phyloP scores from a whole-genome alignment of 2,113 vertebrate genomes.

The Amblyopsis rosae region DNA sequence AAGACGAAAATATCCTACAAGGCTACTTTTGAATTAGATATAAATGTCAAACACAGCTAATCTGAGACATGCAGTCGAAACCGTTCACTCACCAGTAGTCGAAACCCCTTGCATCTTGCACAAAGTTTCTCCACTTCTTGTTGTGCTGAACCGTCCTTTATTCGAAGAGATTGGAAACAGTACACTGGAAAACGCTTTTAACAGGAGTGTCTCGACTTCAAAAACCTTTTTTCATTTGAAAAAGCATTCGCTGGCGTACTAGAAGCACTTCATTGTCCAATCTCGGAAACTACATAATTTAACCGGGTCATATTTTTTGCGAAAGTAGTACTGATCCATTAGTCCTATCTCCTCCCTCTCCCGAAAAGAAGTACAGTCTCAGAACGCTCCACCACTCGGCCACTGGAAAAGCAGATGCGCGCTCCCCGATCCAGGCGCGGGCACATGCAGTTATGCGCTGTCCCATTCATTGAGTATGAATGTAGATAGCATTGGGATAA shows the following conservation, averaged over 20 bases:
- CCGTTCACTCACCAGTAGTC: conserved; percentile 61
- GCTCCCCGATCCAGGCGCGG: conserved; percentile 39
- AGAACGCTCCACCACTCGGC: neutral
- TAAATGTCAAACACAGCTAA: neutral
- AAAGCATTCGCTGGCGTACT: conserved; percentile 3
- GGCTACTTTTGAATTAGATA: neutral
- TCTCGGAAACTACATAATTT: conserved; percentile 7
- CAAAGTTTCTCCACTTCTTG: conserved; percentile 43
- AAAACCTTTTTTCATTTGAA: conserved; percentile 31
- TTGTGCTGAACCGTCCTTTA: conserved; percentile 41
- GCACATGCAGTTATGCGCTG: conserved; percentile 18
- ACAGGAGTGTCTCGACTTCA: conserved; percentile 49
- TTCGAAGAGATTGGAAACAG: conserved; percentile 41
- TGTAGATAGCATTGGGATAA: neutral
- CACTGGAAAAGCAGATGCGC: conserved; percentile 52
- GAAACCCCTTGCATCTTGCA: conserved; percentile 73
- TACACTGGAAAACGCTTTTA: conserved; percentile 34
- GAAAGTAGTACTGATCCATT: conserved; percentile 30
- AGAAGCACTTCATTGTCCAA: conserved; percentile 26
- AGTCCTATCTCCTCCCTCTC: conserved; percentile 58
- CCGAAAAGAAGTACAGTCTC: conserved; percentile 50
- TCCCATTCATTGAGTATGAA: conserved; percentile 52
- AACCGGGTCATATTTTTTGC: conserved; percentile 31
- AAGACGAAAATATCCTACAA: neutral
- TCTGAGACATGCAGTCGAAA: neutral